Evolutionary conservation across 2,113 vertebrate genomes (phyloP).

Genomic region (Sorex fumeus): DNA sequence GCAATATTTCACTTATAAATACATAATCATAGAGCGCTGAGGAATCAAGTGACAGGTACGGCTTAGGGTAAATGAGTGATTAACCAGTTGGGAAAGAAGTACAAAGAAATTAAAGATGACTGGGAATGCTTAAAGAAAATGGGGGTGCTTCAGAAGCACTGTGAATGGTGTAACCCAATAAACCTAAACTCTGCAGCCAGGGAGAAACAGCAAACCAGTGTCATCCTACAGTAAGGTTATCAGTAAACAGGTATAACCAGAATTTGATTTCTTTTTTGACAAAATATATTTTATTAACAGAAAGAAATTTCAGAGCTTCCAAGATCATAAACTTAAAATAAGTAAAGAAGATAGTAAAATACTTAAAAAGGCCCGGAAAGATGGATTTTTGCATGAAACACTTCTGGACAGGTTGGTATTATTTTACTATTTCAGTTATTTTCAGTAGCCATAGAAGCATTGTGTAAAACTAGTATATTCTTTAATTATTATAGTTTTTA

Average conservation of each 20-base stretch:
- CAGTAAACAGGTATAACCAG: constrained; percentile 18
- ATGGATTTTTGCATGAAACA: constrained; percentile 96
- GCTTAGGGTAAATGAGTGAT: no score
- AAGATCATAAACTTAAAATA: constrained; percentile 96
- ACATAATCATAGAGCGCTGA: no score
- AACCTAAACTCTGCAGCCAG: no score
- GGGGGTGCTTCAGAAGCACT: no score
- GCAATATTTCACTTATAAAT: no score
- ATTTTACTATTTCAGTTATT: not conserved
- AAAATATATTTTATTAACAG: constrained; percentile 85
- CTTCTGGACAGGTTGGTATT: constrained; percentile 94
- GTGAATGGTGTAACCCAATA: no score
- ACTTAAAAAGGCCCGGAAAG: constrained; percentile 95
- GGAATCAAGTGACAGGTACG: no score
- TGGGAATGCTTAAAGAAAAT: no score
- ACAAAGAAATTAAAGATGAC: no score
- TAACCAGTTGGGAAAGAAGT: no score
- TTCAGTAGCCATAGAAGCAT: not conserved
- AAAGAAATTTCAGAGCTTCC: constrained; percentile 99
- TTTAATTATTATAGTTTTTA: not conserved
- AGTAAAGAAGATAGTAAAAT: constrained; percentile 93
- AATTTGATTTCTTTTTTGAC: constrained; percentile 58
- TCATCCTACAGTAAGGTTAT: constrained; percentile 30
- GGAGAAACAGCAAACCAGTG: not conserved
- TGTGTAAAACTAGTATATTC: not conserved